A percentile compares a stretch with the other conserved stretches of the same genome.
Evolutionary conservation across 2,888 invertebrate genomes (phyloP).

Genomic region (Thereva nobilitata): DNA sequence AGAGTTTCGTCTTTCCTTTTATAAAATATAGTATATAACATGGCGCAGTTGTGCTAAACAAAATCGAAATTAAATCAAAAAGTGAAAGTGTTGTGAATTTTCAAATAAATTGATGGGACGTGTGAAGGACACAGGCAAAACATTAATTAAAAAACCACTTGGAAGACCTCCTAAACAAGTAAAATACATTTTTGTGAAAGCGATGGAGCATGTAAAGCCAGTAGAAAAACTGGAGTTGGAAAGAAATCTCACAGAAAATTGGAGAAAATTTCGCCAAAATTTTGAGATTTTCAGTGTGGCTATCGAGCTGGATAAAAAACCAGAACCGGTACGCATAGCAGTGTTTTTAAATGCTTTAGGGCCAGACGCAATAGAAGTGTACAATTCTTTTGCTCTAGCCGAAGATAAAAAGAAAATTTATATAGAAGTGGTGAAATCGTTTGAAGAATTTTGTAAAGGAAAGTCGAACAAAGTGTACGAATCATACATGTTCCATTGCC

Average conservation of each 20-base stretch:
- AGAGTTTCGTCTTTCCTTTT: too few relatives aligned
- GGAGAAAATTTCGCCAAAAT: slow-evolving; percentile 7
- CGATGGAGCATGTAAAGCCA: slow-evolving; percentile 9
- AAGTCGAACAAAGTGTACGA: slow-evolving; percentile 9
- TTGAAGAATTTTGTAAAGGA: slow-evolving; percentile 11
- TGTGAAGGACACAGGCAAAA: background rate
- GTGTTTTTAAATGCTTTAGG: slow-evolving; percentile 8
- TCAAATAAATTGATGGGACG: background rate
- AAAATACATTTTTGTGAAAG: background rate
- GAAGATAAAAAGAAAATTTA: slow-evolving; percentile 6
- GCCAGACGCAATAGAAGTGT: slow-evolving; percentile 6
- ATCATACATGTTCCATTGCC: background rate
- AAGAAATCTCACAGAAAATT: slow-evolving; percentile 6
- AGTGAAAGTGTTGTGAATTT: background rate
- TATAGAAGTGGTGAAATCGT: background rate
- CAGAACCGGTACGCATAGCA: slow-evolving; percentile 7
- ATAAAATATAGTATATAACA: too few relatives aligned
- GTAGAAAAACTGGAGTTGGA: slow-evolving; percentile 9
- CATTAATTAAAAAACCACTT: slow-evolving; percentile 1
- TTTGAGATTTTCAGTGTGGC: slow-evolving; percentile 7
- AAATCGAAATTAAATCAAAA: background rate
- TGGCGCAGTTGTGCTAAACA: slow-evolving; percentile 6
- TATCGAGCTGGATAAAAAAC: background rate
- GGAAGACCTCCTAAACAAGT: slow-evolving; percentile 2
- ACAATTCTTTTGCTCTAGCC: background rate